Evolutionary conservation across 1,140 invertebrate species (phyloP).

Genomic region (Mamestra configurata): DNA sequence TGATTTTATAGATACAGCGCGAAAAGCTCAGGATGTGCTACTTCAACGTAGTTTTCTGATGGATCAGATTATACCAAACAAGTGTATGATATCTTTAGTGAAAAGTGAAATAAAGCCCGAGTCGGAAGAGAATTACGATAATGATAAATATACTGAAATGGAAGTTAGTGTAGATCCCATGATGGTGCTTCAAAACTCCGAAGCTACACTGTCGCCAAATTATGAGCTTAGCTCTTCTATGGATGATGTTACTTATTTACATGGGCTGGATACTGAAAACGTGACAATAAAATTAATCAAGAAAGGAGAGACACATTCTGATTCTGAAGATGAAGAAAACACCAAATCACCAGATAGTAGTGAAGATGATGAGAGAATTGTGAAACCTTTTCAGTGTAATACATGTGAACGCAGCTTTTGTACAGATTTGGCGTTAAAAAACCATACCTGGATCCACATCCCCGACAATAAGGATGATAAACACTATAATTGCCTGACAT

Average conservation of each 20-base stretch:
- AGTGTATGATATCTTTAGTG: constrained; percentile 25
- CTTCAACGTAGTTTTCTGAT: constrained; percentile 64
- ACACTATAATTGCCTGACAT: constrained; percentile 88
- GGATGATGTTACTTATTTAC: constrained; percentile 75
- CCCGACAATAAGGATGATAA: constrained; percentile 62
- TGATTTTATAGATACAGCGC: constrained; percentile 83
- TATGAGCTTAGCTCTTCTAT: constrained; percentile 54
- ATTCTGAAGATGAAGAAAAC: background rate
- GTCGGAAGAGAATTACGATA: constrained; percentile 54
- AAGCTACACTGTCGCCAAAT: constrained; percentile 58
- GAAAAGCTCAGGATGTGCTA: constrained; percentile 77
- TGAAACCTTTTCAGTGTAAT: constrained; percentile 76
- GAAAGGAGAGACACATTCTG: constrained; percentile 57
- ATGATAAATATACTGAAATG: constrained; percentile 76
- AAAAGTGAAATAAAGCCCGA: constrained; percentile 61
- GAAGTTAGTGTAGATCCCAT: constrained; percentile 85
- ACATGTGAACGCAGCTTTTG: constrained; percentile 77
- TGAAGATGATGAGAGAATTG: constrained; percentile 50
- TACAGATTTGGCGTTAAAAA: constrained; percentile 82
- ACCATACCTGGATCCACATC: constrained; percentile 80
- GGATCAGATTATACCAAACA: constrained; percentile 54
- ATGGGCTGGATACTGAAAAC: constrained; percentile 76
- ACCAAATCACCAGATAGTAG: constrained; percentile 13
- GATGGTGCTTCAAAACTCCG: constrained; percentile 81
- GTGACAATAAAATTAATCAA: constrained; percentile 81